Evolutionary conservation across 2,113 vertebrate genomes (phyloP).

Genomic region (Epinephelus lanceolatus): DNA sequence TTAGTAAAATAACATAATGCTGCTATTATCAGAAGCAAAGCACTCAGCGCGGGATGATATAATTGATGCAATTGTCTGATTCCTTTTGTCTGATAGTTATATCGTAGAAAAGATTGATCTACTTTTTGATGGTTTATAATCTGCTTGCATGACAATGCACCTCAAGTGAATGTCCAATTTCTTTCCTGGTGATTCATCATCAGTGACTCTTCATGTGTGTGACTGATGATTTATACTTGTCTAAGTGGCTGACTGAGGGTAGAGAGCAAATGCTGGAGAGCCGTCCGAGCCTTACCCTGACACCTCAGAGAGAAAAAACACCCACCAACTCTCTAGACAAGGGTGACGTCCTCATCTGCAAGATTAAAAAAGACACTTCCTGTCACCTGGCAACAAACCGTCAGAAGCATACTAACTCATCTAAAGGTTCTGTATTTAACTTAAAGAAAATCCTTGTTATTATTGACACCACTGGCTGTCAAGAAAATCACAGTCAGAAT

Average conservation of each 20-base stretch:
- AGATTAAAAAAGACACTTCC: not conserved
- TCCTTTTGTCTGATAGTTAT: not conserved
- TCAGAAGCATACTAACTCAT: not conserved
- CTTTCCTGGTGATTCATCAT: constrained; percentile 21
- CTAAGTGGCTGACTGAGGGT: not conserved
- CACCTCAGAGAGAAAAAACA: constrained; percentile 7
- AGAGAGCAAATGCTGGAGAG: not conserved
- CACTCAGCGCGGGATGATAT: not conserved
- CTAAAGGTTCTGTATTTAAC: not conserved
- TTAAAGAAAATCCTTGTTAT: too few species aligned
- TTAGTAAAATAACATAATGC: not conserved
- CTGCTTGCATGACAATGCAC: constrained; percentile 1
- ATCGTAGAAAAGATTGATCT: not conserved
- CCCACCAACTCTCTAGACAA: not conserved
- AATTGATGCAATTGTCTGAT: not conserved
- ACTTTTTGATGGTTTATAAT: constrained; percentile 8
- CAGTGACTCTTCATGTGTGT: constrained; percentile 25
- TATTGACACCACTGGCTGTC: too few species aligned
- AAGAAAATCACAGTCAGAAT: too few species aligned
- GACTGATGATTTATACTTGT: constrained; percentile 14
- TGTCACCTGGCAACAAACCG: not conserved
- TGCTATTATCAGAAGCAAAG: not conserved
- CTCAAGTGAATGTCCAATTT: not conserved
- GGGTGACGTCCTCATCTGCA: not conserved
- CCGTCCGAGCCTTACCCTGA: not conserved